A percentile compares a stretch with the other conserved stretches of the same genome.
These are phyloP conservation scores for Pagrus major DNA, from an alignment of 2,113 vertebrate species.

Conservation along the genomic window DNA sequence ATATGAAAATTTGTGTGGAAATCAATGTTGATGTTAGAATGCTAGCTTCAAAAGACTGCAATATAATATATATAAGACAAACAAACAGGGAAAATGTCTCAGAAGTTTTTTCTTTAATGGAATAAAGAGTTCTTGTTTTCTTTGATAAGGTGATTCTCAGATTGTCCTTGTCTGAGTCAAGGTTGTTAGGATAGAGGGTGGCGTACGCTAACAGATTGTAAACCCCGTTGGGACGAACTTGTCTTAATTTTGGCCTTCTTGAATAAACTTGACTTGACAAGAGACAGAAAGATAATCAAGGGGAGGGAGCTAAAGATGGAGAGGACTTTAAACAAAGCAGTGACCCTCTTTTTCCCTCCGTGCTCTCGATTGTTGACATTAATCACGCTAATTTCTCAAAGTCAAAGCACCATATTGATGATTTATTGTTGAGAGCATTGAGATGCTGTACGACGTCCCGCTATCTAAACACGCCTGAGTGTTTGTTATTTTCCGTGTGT, in stretches of 20 bases:
- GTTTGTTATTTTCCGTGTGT: slow-evolving; percentile 4
- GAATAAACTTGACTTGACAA: slow-evolving; percentile 27
- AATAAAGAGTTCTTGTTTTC: slow-evolving; percentile 5
- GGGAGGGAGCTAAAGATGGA: neutral
- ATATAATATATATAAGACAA: too few species aligned
- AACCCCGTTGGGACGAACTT: slow-evolving; percentile 18
- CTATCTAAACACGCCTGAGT: neutral
- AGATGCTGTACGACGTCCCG: neutral
- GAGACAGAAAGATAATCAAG: neutral
- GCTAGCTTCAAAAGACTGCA: neutral
- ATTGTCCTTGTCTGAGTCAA: neutral
- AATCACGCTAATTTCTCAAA: slow-evolving; percentile 28
- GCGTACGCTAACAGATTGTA: neutral
- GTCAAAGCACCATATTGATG: neutral
- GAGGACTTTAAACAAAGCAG: slow-evolving; percentile 6
- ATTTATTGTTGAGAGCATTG: slow-evolving; percentile 29
- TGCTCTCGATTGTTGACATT: slow-evolving; percentile 8
- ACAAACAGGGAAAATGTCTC: neutral
- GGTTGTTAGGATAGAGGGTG: neutral
- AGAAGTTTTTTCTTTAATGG: neutral
- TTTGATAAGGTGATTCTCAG: too few species aligned
- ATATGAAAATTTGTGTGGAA: slow-evolving; percentile 7
- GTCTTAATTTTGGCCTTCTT: slow-evolving; percentile 2
- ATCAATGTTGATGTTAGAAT: slow-evolving; percentile 1
- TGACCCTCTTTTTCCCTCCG: neutral